Evolutionary conservation across 2,113 vertebrate genomes (phyloP), one percentile per base, ranked within the genome.

Genomic region (Gadus macrocephalus): DNA sequence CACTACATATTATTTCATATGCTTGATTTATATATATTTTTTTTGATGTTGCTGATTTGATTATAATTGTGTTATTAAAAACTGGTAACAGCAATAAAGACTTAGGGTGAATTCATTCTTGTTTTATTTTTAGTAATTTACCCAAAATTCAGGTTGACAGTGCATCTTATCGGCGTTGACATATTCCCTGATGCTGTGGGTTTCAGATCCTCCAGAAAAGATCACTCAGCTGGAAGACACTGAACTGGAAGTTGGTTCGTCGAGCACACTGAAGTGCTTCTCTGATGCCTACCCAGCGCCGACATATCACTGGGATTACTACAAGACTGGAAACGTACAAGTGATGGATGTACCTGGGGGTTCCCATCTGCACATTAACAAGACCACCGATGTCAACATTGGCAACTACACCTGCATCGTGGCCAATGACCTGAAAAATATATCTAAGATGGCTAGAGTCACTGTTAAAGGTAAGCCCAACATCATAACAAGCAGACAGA

Each of bases 151-250:
- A 49, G 2, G 9, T 2, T 49, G 42, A 49, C 42, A 12, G 9
- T 9, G 42, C 31, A 55, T 64, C 73, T 49, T n/a, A 15, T 20
- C 35, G 64, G 70, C 56, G 53, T 22, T 25, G 16, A 20, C 15
- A 3, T 4, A 28, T 12, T 42, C 14, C 28, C 55, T 19, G 58
- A 1, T 4, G 59, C 35, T 78, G n/a, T 69, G 58, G 15, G 35
- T 22, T 78, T 22, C 16, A 90, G 88, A 86, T 28, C 64, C 78
- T 6, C 88, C 87, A 1, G 79, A 83, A 15, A 22, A 17, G 4
- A 87, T 87, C 59, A 14, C 60, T 15, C 85, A 84, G 66, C 86
- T 90, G 5, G 81, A 86, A 60, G 81, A 85, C 71, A n/a, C 74
- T 15, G 77, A 79, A 31, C 76, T 79, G 0, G 17, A 77, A 0